A percentile compares a stretch with the other conserved stretches of the same genome.
Conservation (phyloP, 2,113 vertebrate genomes). For the Lonchura striata region DNA sequence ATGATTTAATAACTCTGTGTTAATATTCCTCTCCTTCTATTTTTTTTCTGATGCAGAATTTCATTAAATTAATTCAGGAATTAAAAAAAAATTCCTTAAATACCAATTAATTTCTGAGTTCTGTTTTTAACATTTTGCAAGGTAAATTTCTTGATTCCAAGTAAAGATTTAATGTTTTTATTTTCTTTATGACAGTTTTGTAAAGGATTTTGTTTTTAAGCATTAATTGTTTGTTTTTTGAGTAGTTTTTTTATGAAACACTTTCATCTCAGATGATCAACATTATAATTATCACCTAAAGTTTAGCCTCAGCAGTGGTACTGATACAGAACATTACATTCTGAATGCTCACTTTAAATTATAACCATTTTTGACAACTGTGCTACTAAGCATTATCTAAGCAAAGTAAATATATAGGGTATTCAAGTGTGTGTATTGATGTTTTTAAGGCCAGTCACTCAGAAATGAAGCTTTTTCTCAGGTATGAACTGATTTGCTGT, state of each 20-base stretch:
- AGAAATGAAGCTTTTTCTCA: conserved; percentile 51
- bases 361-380: conserved; percentile 69
- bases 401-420: conserved; percentile 48
- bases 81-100: conserved; percentile 17
- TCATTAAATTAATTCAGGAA: neutral
- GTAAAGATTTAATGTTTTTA: neutral
- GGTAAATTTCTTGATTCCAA: conserved; percentile 10
- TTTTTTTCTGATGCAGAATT: neutral
- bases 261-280: conserved; percentile 65
- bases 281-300: conserved; percentile 66
- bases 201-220: conserved; percentile 18
- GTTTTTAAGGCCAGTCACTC: conserved; percentile 52
- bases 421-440: conserved; percentile 29
- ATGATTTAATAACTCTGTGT: neutral
- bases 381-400: conserved; percentile 57
- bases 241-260: conserved; percentile 59
- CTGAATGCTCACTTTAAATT: conserved; percentile 69
- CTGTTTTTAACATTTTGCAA: neutral
- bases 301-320: conserved; percentile 58
- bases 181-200: conserved; percentile 26
- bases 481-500: conserved; percentile 37
- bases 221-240: conserved; percentile 23
- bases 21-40: neutral
- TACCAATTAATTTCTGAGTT: conserved; percentile 19
- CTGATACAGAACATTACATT: conserved; percentile 61